Evolutionary conservation across 2,888 invertebrate genomes (phyloP).

Genomic region (Athrips mouffetella): DNA sequence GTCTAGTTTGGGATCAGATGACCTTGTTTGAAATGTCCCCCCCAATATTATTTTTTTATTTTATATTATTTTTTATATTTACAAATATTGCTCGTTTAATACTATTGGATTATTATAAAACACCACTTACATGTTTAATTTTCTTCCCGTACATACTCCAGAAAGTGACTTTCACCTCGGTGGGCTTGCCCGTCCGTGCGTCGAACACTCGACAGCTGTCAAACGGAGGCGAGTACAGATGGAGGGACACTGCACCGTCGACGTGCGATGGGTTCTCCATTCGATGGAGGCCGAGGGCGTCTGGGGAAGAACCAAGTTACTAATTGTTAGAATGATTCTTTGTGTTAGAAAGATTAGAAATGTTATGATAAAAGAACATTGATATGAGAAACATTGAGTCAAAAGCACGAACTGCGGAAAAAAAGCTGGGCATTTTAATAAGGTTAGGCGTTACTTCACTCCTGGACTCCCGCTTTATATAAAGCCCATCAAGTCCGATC

Average conservation of each 20-base stretch:
- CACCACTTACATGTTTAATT: conserved; percentile 81
- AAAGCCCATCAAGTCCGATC: too few species aligned
- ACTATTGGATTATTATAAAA: too few species aligned
- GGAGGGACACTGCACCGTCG: conserved; percentile 93
- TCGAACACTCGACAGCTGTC: conserved; percentile 93
- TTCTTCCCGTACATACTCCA: conserved; percentile 94
- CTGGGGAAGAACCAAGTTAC: too few species aligned
- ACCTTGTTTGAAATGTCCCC: background rate
- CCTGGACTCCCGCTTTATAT: too few species aligned
- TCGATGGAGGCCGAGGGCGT: conserved; percentile 95
- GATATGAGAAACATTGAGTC: background rate
- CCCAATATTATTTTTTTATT: background rate
- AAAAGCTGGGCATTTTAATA: too few species aligned
- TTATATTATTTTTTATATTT: too few species aligned
- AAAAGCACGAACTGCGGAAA: too few species aligned
- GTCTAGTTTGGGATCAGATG: background rate
- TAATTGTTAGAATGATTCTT: too few species aligned
- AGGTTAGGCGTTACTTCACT: too few species aligned
- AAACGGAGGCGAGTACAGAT: conserved; percentile 97
- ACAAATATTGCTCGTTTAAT: too few species aligned
- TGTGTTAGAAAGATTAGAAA: too few species aligned
- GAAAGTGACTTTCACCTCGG: conserved; percentile 86
- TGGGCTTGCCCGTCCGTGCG: conserved; percentile 89
- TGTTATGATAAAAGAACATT: background rate
- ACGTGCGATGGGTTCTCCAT: conserved; percentile 96